Evolutionary conservation across 2,113 vertebrate species (phyloP).

Genomic region (Dromiciops gliroides): DNA sequence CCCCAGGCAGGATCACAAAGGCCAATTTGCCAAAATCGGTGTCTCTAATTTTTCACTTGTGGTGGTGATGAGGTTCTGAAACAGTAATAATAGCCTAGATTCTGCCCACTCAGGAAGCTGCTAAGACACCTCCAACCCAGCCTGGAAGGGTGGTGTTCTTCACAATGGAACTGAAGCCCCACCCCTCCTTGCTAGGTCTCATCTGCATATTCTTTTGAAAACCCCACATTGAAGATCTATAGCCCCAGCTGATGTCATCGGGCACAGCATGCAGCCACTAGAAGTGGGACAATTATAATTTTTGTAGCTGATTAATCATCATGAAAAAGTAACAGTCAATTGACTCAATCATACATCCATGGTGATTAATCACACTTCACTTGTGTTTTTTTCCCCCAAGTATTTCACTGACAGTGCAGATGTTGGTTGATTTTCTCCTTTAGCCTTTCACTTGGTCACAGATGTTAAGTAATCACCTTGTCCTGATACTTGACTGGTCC

Average conservation of each 20-base stretch:
- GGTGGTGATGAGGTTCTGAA: conserved; percentile 67
- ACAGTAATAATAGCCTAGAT: conserved; percentile 68
- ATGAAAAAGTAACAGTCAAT: conserved; percentile 91
- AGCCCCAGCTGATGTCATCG: conserved; percentile 89
- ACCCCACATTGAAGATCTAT: conserved; percentile 86
- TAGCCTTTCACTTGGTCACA: conserved; percentile 89
- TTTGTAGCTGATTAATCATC: conserved; percentile 92
- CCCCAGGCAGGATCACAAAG: conserved; percentile 64
- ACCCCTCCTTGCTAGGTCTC: conserved; percentile 73
- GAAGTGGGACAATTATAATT: conserved; percentile 92
- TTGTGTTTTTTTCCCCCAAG: conserved; percentile 86
- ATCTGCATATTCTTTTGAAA: conserved; percentile 90
- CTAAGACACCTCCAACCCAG: conserved; percentile 70
- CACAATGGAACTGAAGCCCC: conserved; percentile 81
- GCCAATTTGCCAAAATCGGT: conserved; percentile 71
- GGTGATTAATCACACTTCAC: conserved; percentile 91
- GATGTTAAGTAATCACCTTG: conserved; percentile 90
- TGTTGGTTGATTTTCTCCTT: conserved; percentile 87
- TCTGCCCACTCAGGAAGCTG: conserved; percentile 74
- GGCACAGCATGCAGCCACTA: conserved; percentile 89
- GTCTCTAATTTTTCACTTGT: conserved; percentile 75
- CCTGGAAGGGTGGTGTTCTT: conserved; percentile 75
- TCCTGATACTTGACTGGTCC: conserved; percentile 85
- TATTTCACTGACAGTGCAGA: conserved; percentile 89
- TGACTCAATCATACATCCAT: conserved; percentile 91